Percentiles rank a stretch among this genome's conserved stretches.
Evolutionary conservation across 2,888 invertebrate genomes (phyloP).

Genomic region (Chironomus tentans): DNA sequence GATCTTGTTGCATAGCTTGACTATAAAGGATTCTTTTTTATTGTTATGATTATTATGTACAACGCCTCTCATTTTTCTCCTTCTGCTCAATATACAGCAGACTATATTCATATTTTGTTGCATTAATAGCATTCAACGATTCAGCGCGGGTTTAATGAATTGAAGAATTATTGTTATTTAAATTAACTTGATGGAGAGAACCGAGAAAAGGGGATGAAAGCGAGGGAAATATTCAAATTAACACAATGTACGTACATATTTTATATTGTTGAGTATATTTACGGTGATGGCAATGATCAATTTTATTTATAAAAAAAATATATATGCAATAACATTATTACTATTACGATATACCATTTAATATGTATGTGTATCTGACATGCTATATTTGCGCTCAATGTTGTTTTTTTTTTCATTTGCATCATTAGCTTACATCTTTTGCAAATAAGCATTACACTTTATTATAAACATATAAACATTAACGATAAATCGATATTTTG

Average conservation of each 20-base stretch:
- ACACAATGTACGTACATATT: slow-evolving; percentile 7
- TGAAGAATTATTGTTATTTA: slow-evolving; percentile 23
- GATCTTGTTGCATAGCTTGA: background rate
- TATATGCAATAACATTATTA: background rate
- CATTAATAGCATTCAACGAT: background rate
- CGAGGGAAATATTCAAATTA: slow-evolving; percentile 15
- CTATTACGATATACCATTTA: background rate
- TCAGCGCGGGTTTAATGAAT: slow-evolving; percentile 17
- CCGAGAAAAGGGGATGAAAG: too few relatives aligned
- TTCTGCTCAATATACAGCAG: background rate
- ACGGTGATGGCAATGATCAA: background rate
- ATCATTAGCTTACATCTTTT: slow-evolving; percentile 14
- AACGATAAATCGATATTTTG: slow-evolving; percentile 11
- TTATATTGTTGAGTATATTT: background rate
- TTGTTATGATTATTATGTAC: background rate
- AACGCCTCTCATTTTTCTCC: background rate
- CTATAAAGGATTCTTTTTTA: background rate
- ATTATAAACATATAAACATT: background rate
- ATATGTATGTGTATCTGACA: background rate
- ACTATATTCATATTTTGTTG: background rate
- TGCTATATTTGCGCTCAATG: background rate
- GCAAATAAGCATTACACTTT: too few relatives aligned
- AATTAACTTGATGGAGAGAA: slow-evolving; percentile 21
- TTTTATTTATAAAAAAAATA: background rate
- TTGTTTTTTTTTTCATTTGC: background rate